Conservation (phyloP, 2,113 vertebrate species). For the Pollachius pollachius region DNA sequence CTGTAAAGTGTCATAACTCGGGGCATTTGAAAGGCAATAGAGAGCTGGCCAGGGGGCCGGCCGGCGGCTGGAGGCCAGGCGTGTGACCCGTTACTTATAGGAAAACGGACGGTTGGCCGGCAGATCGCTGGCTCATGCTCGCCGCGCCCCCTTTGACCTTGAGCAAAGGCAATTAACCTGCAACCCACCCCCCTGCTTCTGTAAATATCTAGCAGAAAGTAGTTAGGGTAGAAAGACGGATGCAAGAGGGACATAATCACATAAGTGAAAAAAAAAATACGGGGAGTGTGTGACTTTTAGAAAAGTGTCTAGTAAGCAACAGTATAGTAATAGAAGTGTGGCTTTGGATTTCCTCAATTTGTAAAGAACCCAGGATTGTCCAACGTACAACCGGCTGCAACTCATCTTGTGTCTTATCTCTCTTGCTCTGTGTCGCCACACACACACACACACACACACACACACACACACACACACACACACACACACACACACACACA, state of each 20-base stretch:
- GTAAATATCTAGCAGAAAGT: conserved; percentile 70
- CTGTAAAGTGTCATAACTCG: conserved; percentile 31
- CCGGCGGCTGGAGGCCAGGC: conserved; percentile 61
- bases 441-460: conserved; percentile 11
- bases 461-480: not conserved
- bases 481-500: not conserved
- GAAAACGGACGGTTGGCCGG: conserved; percentile 71
- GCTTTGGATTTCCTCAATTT: conserved; percentile 54
- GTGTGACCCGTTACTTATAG: conserved; percentile 68
- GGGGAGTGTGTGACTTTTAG: conserved; percentile 6
- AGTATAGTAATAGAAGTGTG: conserved; percentile 64
- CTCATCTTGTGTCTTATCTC: not conserved
- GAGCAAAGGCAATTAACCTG: conserved; percentile 74
- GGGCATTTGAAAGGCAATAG: conserved; percentile 55
- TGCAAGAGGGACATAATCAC: conserved; percentile 64
- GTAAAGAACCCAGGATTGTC: conserved; percentile 47
- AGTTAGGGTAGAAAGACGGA: conserved; percentile 30
- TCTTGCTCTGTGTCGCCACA: conserved; percentile 16
- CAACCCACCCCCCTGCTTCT: conserved; percentile 34
- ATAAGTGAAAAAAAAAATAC: conserved; percentile 48
- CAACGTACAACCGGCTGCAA: conserved; percentile 36
- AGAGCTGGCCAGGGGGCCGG: conserved; percentile 30
- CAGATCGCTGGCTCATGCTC: conserved; percentile 71
- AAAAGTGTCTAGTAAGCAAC: conserved; percentile 71
- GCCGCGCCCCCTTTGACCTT: conserved; percentile 62